Conservation (phyloP, 2,113 vertebrate genomes). For the Tringa solitaria region DNA sequence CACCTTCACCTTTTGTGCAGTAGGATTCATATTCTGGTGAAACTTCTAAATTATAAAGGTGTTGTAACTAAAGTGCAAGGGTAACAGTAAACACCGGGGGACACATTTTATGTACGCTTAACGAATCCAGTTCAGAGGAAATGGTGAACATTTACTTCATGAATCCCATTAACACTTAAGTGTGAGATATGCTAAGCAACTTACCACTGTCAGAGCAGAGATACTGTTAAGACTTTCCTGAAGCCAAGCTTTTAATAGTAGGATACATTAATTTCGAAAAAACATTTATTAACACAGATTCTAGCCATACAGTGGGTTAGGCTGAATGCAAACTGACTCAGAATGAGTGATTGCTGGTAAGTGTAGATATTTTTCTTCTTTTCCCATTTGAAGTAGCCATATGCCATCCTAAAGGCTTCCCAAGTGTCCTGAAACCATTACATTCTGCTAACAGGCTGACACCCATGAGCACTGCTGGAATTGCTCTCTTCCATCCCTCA, state of each 20-base stretch:
- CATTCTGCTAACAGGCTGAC: constrained; percentile 13
- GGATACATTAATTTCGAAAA: not conserved
- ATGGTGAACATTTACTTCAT: not conserved
- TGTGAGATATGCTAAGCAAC: not conserved
- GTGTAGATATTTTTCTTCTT: not conserved
- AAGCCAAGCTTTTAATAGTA: not conserved
- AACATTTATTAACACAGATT: not conserved
- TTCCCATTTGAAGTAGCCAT: not conserved
- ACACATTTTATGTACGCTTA: not conserved
- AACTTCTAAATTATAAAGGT: not conserved
- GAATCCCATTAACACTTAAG: not conserved
- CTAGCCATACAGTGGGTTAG: not conserved
- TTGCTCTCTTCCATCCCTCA: constrained; percentile 29
- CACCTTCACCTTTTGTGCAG: not conserved
- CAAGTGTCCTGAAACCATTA: constrained; percentile 19
- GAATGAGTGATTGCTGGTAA: not conserved
- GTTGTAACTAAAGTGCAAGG: not conserved
- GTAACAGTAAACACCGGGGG: not conserved
- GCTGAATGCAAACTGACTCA: not conserved
- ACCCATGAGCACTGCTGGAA: constrained; percentile 11
- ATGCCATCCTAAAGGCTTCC: not conserved
- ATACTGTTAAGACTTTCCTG: not conserved
- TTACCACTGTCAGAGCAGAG: not conserved
- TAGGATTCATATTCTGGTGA: not conserved
- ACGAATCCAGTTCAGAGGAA: not conserved